Base-by-base conservation (phyloP, 1,140 invertebrate species). In the Chironomus striatipennis region DNA sequence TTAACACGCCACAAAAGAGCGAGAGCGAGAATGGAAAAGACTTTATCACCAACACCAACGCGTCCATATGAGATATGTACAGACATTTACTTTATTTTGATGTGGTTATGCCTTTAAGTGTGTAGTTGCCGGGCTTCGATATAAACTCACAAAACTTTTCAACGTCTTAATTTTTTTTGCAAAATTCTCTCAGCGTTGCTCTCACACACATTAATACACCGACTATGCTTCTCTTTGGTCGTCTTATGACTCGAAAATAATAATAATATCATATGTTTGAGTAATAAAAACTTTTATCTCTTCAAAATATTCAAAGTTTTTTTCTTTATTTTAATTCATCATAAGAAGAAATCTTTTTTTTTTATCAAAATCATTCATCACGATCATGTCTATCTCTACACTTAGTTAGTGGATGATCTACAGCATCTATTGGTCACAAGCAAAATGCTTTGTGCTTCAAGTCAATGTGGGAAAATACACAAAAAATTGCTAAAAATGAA, bases 241-340 rank as follows among this genome's bases (percentile, higher is more conserved):
- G 47, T n/a, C 10, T 10, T 12, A 57, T 57, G 10, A 12, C 47
- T 57, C 47, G 47, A 57, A 57, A 57, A 57, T 57, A 57, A 57
- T n/a, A 57, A 57, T 57, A 57, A 57, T 21, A 70, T 70, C 65
- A 70, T 15, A 70, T 70, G 65, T 70, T 70, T 70, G 65, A 18
- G 65, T 70, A 70, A 70, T 70, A 70, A 57, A 57, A 57, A 1
- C 2, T 12, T 12, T 12, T 2, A 18, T 20, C 65, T 70, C 18
- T 20, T 17, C 4, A 21, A 70, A 20, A 20, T 70, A 9, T 21
- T 18, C 65, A 70, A 34, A 34, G n/a, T 67, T 70, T 70, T 70
- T 57, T 57, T 8, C n/a, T 57, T 57, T 57, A 12, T 57, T 57
- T 10, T 57, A 12, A 12, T 57, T n/a, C 47, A 57, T 57, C 2